A percentile compares a stretch with the other conserved stretches of the same genome.
Evolutionary conservation across 2,797 vertebrate species (phyloP).

Genomic region (Mus caroli): DNA sequence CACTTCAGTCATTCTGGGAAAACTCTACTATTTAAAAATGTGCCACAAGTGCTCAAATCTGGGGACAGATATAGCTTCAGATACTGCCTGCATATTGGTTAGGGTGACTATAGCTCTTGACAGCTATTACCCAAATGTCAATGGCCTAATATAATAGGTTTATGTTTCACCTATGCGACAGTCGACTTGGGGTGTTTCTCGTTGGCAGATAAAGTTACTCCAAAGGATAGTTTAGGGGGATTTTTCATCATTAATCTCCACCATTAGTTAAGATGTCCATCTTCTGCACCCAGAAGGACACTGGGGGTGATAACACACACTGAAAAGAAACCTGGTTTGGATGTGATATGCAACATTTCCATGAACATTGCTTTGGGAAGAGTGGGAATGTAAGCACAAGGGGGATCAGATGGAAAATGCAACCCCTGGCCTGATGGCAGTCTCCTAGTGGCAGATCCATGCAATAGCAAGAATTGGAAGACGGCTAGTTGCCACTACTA

Average conservation of each 20-base stretch:
- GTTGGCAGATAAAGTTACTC: background rate
- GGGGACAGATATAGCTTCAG: conserved; percentile 20
- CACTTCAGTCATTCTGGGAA: background rate
- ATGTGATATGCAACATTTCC: background rate
- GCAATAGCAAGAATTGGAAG: background rate
- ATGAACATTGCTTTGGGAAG: background rate
- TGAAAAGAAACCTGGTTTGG: background rate
- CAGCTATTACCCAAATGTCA: background rate
- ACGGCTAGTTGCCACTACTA: background rate
- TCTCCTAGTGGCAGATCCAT: background rate
- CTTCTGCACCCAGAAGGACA: background rate
- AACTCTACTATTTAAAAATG: conserved; percentile 10
- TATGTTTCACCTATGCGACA: background rate
- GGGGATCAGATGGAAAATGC: background rate
- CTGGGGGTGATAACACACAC: background rate
- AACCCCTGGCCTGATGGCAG: background rate
- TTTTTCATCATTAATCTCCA: background rate
- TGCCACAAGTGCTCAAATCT: background rate
- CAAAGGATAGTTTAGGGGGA: background rate
- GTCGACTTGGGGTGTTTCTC: background rate
- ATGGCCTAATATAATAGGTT: background rate
- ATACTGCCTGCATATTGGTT: background rate
- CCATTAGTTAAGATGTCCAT: background rate
- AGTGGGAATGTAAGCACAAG: background rate
- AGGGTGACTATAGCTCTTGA: background rate